Base-by-base conservation (phyloP, 2,888 invertebrate species). In the Leistus spinibarbis region DNA sequence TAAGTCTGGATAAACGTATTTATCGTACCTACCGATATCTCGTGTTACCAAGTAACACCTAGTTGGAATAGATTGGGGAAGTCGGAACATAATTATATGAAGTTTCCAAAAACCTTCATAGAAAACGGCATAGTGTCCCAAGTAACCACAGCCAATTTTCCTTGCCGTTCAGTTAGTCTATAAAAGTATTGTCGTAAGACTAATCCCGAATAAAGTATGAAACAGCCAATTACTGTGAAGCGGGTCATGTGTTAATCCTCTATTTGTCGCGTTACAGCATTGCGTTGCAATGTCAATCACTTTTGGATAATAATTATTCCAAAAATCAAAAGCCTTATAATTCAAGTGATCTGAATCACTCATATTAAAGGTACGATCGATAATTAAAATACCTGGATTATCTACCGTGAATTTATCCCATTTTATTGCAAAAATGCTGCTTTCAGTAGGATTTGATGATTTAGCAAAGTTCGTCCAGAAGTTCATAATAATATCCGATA, bases 241-340 rank as follows among this genome's bases (percentile, higher is more conserved):
- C 13, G 66, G 27, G 17, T 17, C 19, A 40, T 53, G 20, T 7
- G 9, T 53, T 2, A 66, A 66, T 5, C 60, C 73, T 23, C n/a
- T 23, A 62, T 40, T 27, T 19, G 87, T 87, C 2, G 83, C 88
- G 82, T 93, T 93, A 81, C 95, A 95, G 82, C 95, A 95, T 81
- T 91, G 90, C 2, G 90, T 90, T 0, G 93, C 91, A 77, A 92
- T 90, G 80, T 90, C 89, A 10, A 93, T 85, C 56, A 95, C 90
- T 84, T 89, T 91, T 0, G 95, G 95, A 82, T 93, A 95, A 83
- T 94, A 94, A 77, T 92, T 91, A 79, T 94, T 93, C 95, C 95
- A 95, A 85, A 95, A 95, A 77, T 92, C 91, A 78, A 94, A 90
- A 20, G 93, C 91, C 81, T 92, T 92, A 81, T 93, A 93, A 84